A percentile compares a stretch with the other conserved stretches of the same genome.
These are phyloP conservation scores for Datnioides undecimradiatus DNA, from an alignment of 2,113 vertebrate genomes.

Conservation along the genomic window DNA sequence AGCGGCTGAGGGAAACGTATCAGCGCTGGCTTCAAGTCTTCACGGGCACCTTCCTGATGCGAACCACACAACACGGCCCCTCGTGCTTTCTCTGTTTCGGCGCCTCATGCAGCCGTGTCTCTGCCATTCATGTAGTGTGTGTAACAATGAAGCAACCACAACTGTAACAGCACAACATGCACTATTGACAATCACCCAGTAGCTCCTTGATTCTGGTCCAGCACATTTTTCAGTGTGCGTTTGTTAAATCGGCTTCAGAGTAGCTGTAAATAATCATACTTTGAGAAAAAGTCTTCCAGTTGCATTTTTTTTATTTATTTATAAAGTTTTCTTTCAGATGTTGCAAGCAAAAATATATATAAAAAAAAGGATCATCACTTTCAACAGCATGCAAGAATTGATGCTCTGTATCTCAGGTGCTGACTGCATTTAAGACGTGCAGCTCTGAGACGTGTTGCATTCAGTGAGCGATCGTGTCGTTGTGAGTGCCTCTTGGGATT, in stretches of 20 bases:
- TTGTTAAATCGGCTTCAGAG: conserved; percentile 33
- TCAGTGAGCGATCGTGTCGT: conserved; percentile 41
- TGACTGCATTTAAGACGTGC: conserved; percentile 54
- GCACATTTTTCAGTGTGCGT: conserved; percentile 25
- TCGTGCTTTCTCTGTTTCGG: neutral
- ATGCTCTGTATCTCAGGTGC: conserved; percentile 68
- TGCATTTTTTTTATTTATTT: conserved; percentile 59
- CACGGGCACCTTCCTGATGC: conserved; percentile 1
- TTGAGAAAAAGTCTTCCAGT: conserved; percentile 55
- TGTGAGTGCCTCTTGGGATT: conserved; percentile 37
- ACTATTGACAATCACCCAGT: conserved; percentile 67
- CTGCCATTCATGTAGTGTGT: neutral
- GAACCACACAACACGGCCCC: neutral
- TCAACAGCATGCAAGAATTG: conserved; percentile 58
- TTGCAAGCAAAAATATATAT: conserved; percentile 26
- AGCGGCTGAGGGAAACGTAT: neutral
- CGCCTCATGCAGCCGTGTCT: conserved; percentile 11
- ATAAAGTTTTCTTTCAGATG: conserved; percentile 36
- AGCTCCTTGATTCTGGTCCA: conserved; percentile 58
- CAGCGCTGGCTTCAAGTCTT: neutral
- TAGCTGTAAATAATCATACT: conserved; percentile 48
- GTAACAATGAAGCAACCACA: neutral
- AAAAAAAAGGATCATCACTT: conserved; percentile 26
- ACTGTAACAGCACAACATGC: conserved; percentile 54
- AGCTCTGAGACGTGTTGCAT: conserved; percentile 37